These are phyloP conservation scores for Eupeodes latifasciatus DNA, from an alignment of 2,888 invertebrate genomes.

Conservation along the genomic window DNA sequence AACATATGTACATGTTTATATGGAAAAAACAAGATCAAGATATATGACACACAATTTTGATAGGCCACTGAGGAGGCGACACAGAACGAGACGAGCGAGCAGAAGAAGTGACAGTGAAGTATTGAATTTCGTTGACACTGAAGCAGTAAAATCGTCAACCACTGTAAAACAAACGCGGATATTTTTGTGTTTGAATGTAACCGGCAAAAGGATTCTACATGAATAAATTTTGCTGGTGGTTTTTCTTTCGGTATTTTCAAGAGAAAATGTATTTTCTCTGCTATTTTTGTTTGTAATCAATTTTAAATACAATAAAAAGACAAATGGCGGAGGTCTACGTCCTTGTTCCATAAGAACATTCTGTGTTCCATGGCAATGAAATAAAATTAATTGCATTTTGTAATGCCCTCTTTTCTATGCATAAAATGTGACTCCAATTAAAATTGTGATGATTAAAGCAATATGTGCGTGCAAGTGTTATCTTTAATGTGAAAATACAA, in stretches of 20 bases:
- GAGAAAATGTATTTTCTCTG: slow-evolving; percentile 12
- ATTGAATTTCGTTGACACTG: slow-evolving; percentile 71
- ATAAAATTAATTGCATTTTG: slow-evolving; percentile 71
- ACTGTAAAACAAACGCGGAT: slow-evolving; percentile 38
- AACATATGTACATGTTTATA: background rate
- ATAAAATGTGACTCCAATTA: slow-evolving; percentile 73
- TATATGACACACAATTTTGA: background rate
- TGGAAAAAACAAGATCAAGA: slow-evolving; percentile 52
- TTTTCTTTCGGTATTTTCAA: slow-evolving; percentile 31
- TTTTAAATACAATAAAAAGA: slow-evolving; percentile 8
- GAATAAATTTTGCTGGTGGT: slow-evolving; percentile 48
- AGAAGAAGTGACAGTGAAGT: slow-evolving; percentile 51
- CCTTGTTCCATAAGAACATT: slow-evolving; percentile 22
- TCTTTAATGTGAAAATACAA: slow-evolving; percentile 31
- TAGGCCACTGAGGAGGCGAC: background rate
- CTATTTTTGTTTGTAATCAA: slow-evolving; percentile 32
- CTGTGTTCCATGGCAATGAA: slow-evolving; percentile 57
- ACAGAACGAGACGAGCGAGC: background rate
- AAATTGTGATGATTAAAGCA: slow-evolving; percentile 68
- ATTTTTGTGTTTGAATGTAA: slow-evolving; percentile 29
- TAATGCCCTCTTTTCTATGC: slow-evolving; percentile 59
- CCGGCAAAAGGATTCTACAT: slow-evolving; percentile 46
- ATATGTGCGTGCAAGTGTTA: slow-evolving; percentile 64
- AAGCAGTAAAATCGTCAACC: slow-evolving; percentile 27
- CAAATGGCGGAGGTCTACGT: background rate